These are phyloP conservation scores for Anabacerthia variegaticeps DNA, from an alignment of 2,797 vertebrate species.

Conservation along the genomic window DNA sequence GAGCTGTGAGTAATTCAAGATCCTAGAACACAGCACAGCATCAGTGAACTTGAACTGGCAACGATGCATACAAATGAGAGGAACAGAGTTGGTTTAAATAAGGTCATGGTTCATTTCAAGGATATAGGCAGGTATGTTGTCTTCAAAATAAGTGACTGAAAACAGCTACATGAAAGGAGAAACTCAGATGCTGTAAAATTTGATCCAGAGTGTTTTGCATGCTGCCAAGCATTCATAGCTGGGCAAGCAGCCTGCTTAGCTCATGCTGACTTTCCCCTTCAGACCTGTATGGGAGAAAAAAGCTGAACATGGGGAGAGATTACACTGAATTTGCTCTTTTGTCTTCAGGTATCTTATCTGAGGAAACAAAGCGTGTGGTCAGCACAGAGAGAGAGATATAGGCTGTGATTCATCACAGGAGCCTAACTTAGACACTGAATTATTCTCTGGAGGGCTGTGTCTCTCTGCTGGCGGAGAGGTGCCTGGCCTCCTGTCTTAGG, in stretches of 20 bases:
- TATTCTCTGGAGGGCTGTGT: constrained; percentile 11
- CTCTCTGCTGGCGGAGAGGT: neutral
- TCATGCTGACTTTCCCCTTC: neutral
- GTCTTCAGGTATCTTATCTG: neutral
- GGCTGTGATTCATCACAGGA: constrained; percentile 3
- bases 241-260: neutral
- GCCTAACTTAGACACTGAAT: neutral
- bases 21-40: neutral
- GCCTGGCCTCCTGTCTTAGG: neutral
- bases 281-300: neutral
- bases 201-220: neutral
- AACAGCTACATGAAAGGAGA: neutral
- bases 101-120: neutral
- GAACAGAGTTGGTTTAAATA: neutral
- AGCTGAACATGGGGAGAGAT: neutral
- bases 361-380: neutral
- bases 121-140: neutral
- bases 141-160: neutral
- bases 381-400: neutral
- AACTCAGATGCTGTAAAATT: neutral
- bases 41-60: neutral
- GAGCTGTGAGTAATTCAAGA: neutral
- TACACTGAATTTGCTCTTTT: neutral
- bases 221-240: neutral
- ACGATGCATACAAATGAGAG: neutral